phyloP scores from a whole-genome alignment of 2,888 invertebrate genomes.

The Dicycla oo region DNA sequence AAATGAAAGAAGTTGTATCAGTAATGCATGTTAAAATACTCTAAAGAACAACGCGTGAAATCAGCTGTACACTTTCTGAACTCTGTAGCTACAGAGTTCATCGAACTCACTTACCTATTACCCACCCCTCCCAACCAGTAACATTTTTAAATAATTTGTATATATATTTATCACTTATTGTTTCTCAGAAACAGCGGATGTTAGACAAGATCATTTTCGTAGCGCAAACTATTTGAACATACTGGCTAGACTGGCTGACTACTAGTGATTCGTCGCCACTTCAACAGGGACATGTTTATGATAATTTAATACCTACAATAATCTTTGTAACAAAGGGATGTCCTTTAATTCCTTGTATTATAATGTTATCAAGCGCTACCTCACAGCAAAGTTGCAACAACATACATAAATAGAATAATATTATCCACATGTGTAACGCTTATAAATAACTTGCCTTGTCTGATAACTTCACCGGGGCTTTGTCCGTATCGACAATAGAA shows the following conservation, averaged over 20 bases:
- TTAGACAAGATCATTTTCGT: neutral
- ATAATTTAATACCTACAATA: neutral
- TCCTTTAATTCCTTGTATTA: slow-evolving; percentile 28
- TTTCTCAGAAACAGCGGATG: slow-evolving; percentile 1
- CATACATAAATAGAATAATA: neutral
- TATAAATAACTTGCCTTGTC: slow-evolving; percentile 57
- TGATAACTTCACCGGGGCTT: slow-evolving; percentile 36
- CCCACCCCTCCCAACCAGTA: too few species aligned
- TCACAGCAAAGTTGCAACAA: slow-evolving; percentile 23
- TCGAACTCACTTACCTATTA: too few species aligned
- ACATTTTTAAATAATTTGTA: too few species aligned
- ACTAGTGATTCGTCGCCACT: neutral
- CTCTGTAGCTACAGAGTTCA: too few species aligned
- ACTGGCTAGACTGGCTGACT: too few species aligned
- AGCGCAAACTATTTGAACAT: too few species aligned
- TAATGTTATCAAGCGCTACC: slow-evolving; percentile 7
- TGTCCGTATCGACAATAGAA: slow-evolving; percentile 36
- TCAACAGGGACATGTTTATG: neutral
- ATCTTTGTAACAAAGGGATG: slow-evolving; percentile 25
- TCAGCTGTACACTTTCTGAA: too few species aligned
- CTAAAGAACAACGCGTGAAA: too few species aligned
- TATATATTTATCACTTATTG: too few species aligned
- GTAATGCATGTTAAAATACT: too few species aligned
- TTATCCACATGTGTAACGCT: neutral
- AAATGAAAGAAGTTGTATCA: neutral